Evolutionary conservation across 1,140 invertebrate genomes (phyloP), one percentile per base, ranked within the genome.

Genomic region (Zelostemma sp.): DNA sequence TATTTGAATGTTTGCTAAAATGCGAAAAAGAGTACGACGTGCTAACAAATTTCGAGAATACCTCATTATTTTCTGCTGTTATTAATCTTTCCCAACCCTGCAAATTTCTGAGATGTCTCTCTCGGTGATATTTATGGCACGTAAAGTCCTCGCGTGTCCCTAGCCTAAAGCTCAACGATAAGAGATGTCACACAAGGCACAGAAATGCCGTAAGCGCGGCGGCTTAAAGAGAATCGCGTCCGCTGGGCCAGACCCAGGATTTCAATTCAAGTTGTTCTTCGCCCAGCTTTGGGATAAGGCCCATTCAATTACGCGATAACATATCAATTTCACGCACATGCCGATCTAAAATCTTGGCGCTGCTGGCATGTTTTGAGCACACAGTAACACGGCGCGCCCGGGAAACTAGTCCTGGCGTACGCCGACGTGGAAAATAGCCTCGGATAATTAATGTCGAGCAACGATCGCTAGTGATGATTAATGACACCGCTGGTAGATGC

Each of bases 391-490:
- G 48, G 63, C 57, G 48, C 59, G 56, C 45, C 61, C 55, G 60
- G 70, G 73, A 73, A 77, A 78, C 60, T 67, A 57, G 35, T 38
- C 55, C 59, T 66, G 57, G 50, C 67, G 54, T 56, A 57, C 64
- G 49, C 38, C 55, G 35, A 35, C 59, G 65, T 72, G 72, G 78
- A 81, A 81, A 80, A 79, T 78, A 74, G 73, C 74, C 71, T 53
- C 54, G 72, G 76, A 81, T 82, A 81, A 82, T 82, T 81, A 81
- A 82, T 82, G 78, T 73, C 73, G 67, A 72, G 64, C 71, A 72
- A 72, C 73, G 75, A 82, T 55, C 53, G 53, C 53, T 31, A 16
- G 40, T 38, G n/a, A 59, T 59, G 56, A 59, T 59, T 50, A 59
- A 59, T 60, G 57, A 43, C 54, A 43, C 25, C 48, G 56, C 14